A percentile compares a stretch with the other conserved stretches of the same genome.
Evolutionary conservation across 2,888 invertebrate genomes (phyloP).

Genomic region (Dinocampus coccinellae): DNA sequence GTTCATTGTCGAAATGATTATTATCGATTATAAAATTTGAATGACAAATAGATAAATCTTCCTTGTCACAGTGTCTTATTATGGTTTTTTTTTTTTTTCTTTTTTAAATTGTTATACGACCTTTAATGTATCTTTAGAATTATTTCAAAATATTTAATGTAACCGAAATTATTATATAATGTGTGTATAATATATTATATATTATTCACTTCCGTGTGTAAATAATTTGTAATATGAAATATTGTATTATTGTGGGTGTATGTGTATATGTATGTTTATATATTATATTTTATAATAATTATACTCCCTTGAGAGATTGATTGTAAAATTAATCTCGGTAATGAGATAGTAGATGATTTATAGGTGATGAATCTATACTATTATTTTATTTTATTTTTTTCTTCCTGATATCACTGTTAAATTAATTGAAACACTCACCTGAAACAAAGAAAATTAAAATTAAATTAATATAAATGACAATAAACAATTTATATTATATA

Average conservation of each 20-base stretch:
- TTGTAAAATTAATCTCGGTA: neutral
- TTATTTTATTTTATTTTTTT: slow-evolving; percentile 23
- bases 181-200: neutral
- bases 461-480: slow-evolving; percentile 8
- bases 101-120: neutral
- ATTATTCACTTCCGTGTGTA: neutral
- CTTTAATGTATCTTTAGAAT: too few relatives aligned
- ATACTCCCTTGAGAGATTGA: slow-evolving; percentile 22
- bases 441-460: slow-evolving; percentile 49
- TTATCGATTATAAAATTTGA: neutral
- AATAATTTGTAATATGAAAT: neutral
- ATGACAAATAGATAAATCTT: neutral
- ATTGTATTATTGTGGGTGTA: neutral
- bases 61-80: neutral
- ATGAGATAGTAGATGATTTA: slow-evolving; percentile 15
- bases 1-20: neutral
- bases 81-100: neutral
- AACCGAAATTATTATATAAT: neutral
- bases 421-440: slow-evolving; percentile 49
- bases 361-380: slow-evolving; percentile 21
- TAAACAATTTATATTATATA: slow-evolving; percentile 7
- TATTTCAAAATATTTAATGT: neutral
- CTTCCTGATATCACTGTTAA: too few relatives aligned
- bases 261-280: neutral
- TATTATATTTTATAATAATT: neutral